Evolutionary conservation across 2,113 vertebrate species (phyloP), one percentile per base, ranked within the genome.

Genomic region (Centrocercus urophasianus): DNA sequence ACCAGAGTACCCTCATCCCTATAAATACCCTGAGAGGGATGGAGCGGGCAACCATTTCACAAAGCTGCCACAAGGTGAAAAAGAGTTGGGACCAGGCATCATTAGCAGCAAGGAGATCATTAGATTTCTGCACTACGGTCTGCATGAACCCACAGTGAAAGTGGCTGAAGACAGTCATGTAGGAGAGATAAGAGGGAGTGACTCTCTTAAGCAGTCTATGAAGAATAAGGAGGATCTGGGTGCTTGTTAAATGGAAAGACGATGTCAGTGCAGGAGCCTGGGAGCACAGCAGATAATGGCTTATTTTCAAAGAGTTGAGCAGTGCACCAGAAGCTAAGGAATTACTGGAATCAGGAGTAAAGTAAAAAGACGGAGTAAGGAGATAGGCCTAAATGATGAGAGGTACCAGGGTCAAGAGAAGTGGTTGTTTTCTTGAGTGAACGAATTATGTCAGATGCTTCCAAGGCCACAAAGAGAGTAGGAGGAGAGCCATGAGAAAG

Each of bases 271-370:
- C 81, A 95, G 89, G 84, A 96, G 89, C 91, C 86, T 54, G 77
- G 94, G 95, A 93, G 96, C 89, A 96, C 59, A 32, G 94, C 27
- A 94, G 91, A 95, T 95, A 96, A 96, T 96, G 94, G 95, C 86
- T 93, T 89, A 45, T 89, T 94, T 96, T 95, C 95, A 96, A 96
- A 96, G 94, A 82, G 78, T 81, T 87, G 63, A 87, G 74, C 81
- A 82, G 86, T 93, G 81, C 84, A 92, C 86, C 71, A 92, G 81
- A 70, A 96, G 78, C 77, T 87, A 66, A 89, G 81, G 91, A 96
- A 96, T 93, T 90, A 93, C 95, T 94, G 89, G 84, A 75, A 92
- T 73, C 74, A 7, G 77, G 84, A 96, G 92, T 96, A 66, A 94
- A 96, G 79, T 91, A 71, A 93, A 96, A 94, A 95, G 86, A 43